Conservation (phyloP, 2,888 invertebrate species). For the Thelaira solivaga region DNA sequence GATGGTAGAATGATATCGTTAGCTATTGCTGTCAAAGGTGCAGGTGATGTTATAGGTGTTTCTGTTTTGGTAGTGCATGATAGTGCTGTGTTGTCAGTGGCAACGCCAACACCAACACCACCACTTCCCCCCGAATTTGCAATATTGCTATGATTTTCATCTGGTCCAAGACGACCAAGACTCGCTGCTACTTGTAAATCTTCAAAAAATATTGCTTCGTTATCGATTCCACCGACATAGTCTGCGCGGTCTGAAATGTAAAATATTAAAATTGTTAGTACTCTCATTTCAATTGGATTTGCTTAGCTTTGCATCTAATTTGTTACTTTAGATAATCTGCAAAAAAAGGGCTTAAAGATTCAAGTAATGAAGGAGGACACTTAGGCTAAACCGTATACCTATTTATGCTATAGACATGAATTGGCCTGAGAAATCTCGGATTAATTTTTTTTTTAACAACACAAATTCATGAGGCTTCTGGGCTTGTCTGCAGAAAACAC, state of each 20-base stretch:
- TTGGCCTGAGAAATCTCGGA: no score
- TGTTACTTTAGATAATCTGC: no score
- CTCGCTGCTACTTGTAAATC: constrained; percentile 53
- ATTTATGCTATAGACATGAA: no score
- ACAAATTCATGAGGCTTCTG: no score
- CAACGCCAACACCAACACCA: no score
- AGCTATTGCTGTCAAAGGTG: constrained; percentile 62
- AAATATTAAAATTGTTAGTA: not conserved
- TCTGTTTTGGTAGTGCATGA: constrained; percentile 65
- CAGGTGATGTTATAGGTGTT: constrained; percentile 65
- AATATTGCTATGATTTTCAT: constrained; percentile 72
- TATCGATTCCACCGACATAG: constrained; percentile 91
- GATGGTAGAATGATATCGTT: constrained; percentile 65
- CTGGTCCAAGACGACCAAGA: constrained; percentile 69
- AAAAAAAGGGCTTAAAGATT: no score
- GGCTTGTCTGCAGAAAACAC: no score
- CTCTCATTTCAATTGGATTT: no score
- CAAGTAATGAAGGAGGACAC: no score
- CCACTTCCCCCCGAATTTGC: constrained; percentile 13
- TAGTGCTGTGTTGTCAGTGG: constrained; percentile 15
- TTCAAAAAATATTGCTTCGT: constrained; percentile 80
- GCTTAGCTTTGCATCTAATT: no score
- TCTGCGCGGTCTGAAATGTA: constrained; percentile 84
- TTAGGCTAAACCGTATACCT: no score
- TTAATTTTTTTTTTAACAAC: no score